Conservation (phyloP, 2,888 invertebrate species). For the Caradrina clavipalpis region DNA sequence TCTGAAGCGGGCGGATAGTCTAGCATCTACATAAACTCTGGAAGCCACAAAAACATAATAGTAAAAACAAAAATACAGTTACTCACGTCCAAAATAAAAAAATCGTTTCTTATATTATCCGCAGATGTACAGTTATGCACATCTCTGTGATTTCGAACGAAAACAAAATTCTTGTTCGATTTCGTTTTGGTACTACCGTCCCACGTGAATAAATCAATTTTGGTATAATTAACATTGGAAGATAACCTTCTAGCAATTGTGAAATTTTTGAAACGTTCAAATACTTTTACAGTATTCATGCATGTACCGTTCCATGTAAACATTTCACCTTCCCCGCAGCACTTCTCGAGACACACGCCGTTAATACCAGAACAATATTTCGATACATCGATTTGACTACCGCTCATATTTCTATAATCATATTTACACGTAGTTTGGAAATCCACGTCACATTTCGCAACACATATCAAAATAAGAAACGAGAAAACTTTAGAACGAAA, state of each 20-base stretch:
- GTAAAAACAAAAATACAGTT: too few relatives aligned
- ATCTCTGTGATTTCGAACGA: slow-evolving; percentile 20
- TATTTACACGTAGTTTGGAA: slow-evolving; percentile 14
- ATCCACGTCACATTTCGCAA: slow-evolving; percentile 24
- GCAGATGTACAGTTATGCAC: slow-evolving; percentile 6
- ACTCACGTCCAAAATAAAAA: slow-evolving; percentile 37
- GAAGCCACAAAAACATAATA: too few relatives aligned
- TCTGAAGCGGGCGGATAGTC: too few relatives aligned
- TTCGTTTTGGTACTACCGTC: background rate
- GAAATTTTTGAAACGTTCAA: background rate
- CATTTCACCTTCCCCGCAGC: slow-evolving; percentile 26
- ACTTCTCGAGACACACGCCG: slow-evolving; percentile 27
- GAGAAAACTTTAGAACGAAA: background rate
- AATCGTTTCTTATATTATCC: background rate
- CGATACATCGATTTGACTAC: slow-evolving; percentile 2
- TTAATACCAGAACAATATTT: slow-evolving; percentile 13
- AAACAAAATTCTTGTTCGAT: slow-evolving; percentile 17
- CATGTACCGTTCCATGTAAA: background rate
- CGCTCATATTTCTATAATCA: slow-evolving; percentile 5
- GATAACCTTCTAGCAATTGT: rapidly evolving
- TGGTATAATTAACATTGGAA: slow-evolving; percentile 9
- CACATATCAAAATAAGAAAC: slow-evolving; percentile 24
- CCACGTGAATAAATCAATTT: slow-evolving; percentile 27
- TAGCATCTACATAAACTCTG: too few relatives aligned
- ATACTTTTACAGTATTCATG: background rate